Evolutionary conservation across 1,140 invertebrate species (phyloP).

Genomic region (Aphaenogaster floridana): DNA sequence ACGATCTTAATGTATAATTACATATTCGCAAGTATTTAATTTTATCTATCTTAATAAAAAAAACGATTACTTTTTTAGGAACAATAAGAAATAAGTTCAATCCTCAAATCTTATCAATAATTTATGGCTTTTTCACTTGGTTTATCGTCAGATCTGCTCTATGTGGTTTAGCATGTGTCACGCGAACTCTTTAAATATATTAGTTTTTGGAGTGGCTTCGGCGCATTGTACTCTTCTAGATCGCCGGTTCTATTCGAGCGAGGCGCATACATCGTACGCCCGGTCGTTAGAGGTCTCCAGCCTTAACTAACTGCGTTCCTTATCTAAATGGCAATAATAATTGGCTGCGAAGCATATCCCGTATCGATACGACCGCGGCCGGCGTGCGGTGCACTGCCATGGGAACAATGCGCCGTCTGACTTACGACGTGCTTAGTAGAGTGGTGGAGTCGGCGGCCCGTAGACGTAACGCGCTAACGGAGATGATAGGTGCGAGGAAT

Average conservation of each 20-base stretch:
- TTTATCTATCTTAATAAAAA: background rate
- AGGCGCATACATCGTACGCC: slow-evolving; percentile 36
- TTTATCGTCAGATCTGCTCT: background rate
- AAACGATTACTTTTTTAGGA: background rate
- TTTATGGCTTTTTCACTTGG: background rate
- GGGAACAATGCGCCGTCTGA: slow-evolving; percentile 75
- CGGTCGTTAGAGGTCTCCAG: slow-evolving; percentile 70
- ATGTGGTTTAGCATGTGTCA: background rate
- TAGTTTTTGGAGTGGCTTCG: slow-evolving; percentile 19
- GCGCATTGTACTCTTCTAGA: slow-evolving; percentile 19
- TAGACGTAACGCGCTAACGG: slow-evolving; percentile 40
- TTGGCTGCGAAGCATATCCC: slow-evolving; percentile 74
- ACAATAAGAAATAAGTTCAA: background rate
- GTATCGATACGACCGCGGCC: slow-evolving; percentile 68
- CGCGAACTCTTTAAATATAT: background rate
- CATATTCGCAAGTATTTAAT: background rate
- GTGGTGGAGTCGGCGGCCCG: slow-evolving; percentile 49
- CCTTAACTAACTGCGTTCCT: slow-evolving; percentile 75
- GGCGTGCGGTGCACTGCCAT: slow-evolving; percentile 62
- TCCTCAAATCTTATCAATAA: background rate
- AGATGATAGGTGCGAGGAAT: slow-evolving; percentile 74
- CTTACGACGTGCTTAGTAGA: slow-evolving; percentile 64
- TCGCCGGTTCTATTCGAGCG: slow-evolving; percentile 24
- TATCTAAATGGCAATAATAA: slow-evolving; percentile 79
- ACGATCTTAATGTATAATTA: background rate